Base-by-base conservation (phyloP, 2,888 invertebrate genomes). In the Habroteleia sp. region DNA sequence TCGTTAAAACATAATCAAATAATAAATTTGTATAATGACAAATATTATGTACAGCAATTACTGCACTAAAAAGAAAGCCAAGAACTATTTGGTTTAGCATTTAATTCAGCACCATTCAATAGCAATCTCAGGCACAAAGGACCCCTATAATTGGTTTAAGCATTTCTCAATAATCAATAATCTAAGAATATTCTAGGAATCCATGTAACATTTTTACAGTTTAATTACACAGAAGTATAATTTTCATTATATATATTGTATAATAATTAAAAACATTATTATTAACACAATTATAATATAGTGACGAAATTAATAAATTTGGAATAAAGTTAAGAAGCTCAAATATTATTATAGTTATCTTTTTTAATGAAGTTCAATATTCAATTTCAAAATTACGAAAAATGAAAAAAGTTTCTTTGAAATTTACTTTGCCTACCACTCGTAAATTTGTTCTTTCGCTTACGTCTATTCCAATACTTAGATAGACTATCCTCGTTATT, bases 391-490 rank as follows among this genome's bases (percentile, higher is more conserved):
- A 33, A 33, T 33, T 13, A 33, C 3, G 6, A 13, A 13, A 33
- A n/a, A 33, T 33, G 10, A 37, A 50, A 50, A 35, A 50, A 37
- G 23, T 50, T 10, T 10, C 14, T 13, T 35, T 17, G n/a, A 54
- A 54, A 27, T 54, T 54, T 16, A 54, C 27, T 54, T 54, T 39
- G 17, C 10, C 27, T 27, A 16, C 27, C 27, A 54, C 39, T 29
- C 39, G 39, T 54, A 37, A 39, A 39, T 54, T 54, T 39, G 25
- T 54, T 39, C 54, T n/a, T 23, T 39, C 27, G 17, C 25, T 16
- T 27, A 54, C 54, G 41, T 56, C 54, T 56, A 41, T 56, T 56
- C 29, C 54, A 56, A 56, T 56, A 31, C 20, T 41, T 17, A 41
- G 23, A 16, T 35, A 16, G 7, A 14, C 35, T 35, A n/a, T 16